A percentile compares a stretch with the other conserved stretches of the same genome.
Conservation (phyloP, 2,888 invertebrate species). For the Aspidiotus destructor region DNA sequence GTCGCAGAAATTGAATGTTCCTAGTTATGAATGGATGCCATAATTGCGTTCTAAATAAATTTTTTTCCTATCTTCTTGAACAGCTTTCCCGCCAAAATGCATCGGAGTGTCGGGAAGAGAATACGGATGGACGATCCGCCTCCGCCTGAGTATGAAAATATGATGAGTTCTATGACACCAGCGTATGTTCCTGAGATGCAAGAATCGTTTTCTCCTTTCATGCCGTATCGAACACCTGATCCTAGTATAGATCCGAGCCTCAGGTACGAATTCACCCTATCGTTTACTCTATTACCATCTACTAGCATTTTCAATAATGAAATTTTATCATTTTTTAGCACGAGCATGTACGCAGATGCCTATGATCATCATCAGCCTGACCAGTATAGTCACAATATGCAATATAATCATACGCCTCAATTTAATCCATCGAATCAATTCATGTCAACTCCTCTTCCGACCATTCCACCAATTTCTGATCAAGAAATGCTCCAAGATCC, state of each 20-base stretch:
- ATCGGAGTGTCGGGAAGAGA: conserved; percentile 67
- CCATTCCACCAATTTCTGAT: conserved; percentile 30
- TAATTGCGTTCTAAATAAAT: neutral
- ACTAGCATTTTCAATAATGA: neutral
- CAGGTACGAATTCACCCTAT: conserved; percentile 36
- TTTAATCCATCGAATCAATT: conserved; percentile 22
- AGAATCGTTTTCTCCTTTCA: conserved; percentile 44
- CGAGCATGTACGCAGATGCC: conserved; percentile 19
- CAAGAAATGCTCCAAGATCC: conserved; percentile 32
- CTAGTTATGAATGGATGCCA: neutral
- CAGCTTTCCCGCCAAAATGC: conserved; percentile 48
- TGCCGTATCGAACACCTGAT: conserved; percentile 43
- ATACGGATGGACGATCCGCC: conserved; percentile 83
- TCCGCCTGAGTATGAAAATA: conserved; percentile 70
- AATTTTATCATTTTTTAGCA: conserved; percentile 5
- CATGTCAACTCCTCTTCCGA: conserved; percentile 23
- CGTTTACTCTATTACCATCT: neutral
- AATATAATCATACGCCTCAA: conserved; percentile 18
- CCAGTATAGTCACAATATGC: conserved; percentile 12
- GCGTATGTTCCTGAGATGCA: conserved; percentile 48
- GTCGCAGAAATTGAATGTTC: neutral
- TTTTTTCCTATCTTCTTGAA: neutral
- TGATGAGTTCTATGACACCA: conserved; percentile 41
- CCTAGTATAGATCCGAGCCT: conserved; percentile 40
- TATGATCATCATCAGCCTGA: conserved; percentile 17